phyloP scores from a whole-genome alignment of 2,797 vertebrate species.

The Cichlasoma orientale region DNA sequence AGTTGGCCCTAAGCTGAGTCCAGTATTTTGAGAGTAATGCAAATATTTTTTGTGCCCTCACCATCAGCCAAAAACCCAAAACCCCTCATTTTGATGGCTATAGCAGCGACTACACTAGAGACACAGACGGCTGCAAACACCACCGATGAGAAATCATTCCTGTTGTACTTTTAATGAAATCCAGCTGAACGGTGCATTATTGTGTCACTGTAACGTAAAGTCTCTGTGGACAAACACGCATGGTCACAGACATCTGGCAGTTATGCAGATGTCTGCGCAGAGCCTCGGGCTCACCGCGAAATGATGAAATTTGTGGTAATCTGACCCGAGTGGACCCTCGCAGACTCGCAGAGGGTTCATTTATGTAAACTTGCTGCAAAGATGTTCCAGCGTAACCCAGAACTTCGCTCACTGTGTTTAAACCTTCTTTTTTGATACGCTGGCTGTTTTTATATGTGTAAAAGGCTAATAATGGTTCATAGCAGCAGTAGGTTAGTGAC shows the following conservation, averaged over 20 bases:
- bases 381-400: not conserved
- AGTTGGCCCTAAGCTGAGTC: too few species aligned
- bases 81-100: not conserved
- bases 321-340: not conserved
- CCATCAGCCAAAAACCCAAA: not conserved
- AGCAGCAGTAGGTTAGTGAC: too few species aligned
- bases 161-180: not conserved
- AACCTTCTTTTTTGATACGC: too few species aligned
- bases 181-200: not conserved
- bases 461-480: too few species aligned
- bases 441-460: too few species aligned
- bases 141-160: not conserved
- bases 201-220: not conserved
- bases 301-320: not conserved
- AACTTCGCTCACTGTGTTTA: not conserved
- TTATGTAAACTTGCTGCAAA: not conserved
- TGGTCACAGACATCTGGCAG: not conserved
- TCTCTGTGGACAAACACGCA: not conserved
- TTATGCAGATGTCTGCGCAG: not conserved
- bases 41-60: not conserved
- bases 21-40: not conserved
- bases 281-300: not conserved
- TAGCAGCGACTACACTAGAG: not conserved
- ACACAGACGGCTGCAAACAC: not conserved
- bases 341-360: not conserved